Percentiles rank a stretch among this genome's conserved stretches.
Conservation (phyloP, 2,888 invertebrate species). For the Galeruca laticollis region DNA sequence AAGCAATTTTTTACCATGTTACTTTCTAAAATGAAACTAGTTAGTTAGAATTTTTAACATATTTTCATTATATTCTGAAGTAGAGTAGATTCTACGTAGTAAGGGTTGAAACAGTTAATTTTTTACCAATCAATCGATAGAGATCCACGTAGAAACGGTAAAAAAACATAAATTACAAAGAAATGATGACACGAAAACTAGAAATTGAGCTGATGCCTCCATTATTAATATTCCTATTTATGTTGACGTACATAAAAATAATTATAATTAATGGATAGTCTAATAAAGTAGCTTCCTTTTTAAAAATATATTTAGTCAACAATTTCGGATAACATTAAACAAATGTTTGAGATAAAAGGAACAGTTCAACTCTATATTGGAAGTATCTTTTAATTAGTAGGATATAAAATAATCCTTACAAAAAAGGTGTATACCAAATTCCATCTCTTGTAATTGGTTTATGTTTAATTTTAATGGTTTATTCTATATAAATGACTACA, state of each 20-base stretch:
- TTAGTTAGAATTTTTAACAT: too few species aligned
- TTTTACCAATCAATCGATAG: too few species aligned
- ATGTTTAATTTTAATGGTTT: too few species aligned
- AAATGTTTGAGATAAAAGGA: not conserved
- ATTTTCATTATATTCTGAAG: too few species aligned
- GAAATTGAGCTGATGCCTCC: not conserved
- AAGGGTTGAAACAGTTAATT: too few species aligned
- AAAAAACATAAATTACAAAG: too few species aligned
- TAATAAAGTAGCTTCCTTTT: not conserved
- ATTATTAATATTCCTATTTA: not conserved
- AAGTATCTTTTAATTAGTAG: not conserved
- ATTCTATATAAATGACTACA: too few species aligned
- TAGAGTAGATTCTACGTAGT: too few species aligned
- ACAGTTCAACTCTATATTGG: not conserved
- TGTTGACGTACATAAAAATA: not conserved
- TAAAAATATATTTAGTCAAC: slow-evolving; percentile 1
- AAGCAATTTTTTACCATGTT: too few species aligned
- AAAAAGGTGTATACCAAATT: not conserved
- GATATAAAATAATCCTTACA: not conserved
- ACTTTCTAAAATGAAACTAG: too few species aligned
- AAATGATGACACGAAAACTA: too few species aligned
- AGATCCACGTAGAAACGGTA: too few species aligned
- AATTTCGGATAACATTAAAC: not conserved
- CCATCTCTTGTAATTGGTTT: not conserved
- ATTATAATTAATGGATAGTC: not conserved